Percentiles rank a stretch among this genome's conserved stretches.
These are phyloP conservation scores for Synaphobranchus kaupii DNA, from an alignment of 2,797 vertebrate species.

Conservation along the genomic window DNA sequence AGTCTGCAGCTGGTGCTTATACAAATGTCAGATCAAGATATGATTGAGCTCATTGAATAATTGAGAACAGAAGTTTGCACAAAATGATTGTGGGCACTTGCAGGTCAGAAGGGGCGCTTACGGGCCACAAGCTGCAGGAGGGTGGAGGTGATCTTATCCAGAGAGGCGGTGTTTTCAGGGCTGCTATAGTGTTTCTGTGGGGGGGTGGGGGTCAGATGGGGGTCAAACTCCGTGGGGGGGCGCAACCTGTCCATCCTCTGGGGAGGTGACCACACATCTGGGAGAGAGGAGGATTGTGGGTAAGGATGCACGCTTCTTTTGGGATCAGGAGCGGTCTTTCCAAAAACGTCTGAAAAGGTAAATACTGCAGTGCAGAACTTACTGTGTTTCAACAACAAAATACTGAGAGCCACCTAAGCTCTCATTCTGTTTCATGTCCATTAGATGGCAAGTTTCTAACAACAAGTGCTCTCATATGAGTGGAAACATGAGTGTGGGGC, in stretches of 20 bases:
- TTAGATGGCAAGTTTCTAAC: no score
- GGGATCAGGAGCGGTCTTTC: not conserved
- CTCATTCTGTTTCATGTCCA: not conserved
- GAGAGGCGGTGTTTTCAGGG: conserved; percentile 53
- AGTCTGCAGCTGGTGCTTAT: no score
- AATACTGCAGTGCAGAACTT: not conserved
- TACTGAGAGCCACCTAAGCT: not conserved
- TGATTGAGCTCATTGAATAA: no score
- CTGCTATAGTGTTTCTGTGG: conserved; percentile 42
- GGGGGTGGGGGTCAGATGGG: conserved; percentile 40
- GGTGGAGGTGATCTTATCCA: conserved; percentile 69
- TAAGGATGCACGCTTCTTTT: not conserved
- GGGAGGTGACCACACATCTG: conserved; percentile 39
- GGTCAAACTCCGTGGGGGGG: conserved; percentile 34
- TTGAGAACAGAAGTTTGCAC: no score
- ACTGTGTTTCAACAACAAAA: not conserved
- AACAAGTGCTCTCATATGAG: no score
- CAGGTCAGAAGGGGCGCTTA: conserved; percentile 49
- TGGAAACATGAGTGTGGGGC: no score
- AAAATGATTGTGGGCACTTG: no score
- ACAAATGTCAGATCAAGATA: no score
- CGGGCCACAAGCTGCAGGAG: conserved; percentile 68
- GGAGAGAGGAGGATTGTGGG: conserved; percentile 6
- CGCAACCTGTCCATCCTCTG: conserved; percentile 52
- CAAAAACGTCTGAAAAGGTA: conserved; percentile 48